Evolutionary conservation across 2,888 invertebrate species (phyloP).

Genomic region (Molanna angustata): DNA sequence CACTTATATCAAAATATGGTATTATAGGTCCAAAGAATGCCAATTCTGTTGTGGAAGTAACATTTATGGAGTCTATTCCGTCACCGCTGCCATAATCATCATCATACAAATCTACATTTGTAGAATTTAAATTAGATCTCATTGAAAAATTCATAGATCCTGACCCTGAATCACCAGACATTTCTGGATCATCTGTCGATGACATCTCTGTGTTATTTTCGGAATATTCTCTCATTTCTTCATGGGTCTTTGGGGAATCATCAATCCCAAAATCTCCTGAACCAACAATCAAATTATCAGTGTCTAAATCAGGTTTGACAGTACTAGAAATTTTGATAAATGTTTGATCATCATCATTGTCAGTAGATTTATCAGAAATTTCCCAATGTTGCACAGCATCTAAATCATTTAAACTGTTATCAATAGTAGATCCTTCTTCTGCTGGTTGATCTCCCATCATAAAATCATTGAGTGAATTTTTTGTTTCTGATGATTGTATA

Average conservation of each 20-base stretch:
- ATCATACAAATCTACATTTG: background rate
- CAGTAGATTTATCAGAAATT: slow-evolving; percentile 40
- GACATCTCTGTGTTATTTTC: no score
- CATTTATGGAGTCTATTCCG: slow-evolving; percentile 6
- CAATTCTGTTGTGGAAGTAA: slow-evolving; percentile 18
- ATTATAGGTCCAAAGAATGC: slow-evolving; percentile 25
- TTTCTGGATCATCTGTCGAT: slow-evolving; percentile 28
- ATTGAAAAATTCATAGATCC: background rate
- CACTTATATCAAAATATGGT: slow-evolving; percentile 19
- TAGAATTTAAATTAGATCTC: no score
- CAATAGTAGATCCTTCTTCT: no score
- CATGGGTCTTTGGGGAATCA: background rate
- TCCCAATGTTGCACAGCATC: slow-evolving; percentile 44
- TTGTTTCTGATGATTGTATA: slow-evolving; percentile 53
- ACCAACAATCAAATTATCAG: slow-evolving; percentile 42
- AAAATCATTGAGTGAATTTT: no score
- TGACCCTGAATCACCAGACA: slow-evolving; percentile 40
- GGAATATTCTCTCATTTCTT: slow-evolving; percentile 28
- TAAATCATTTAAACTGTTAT: slow-evolving; percentile 46
- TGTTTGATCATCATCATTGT: slow-evolving; percentile 42
- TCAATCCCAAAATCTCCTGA: slow-evolving; percentile 41
- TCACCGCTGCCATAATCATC: slow-evolving; percentile 25
- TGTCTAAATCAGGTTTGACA: slow-evolving; percentile 3
- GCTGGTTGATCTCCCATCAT: slow-evolving; percentile 63
- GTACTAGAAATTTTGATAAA: slow-evolving; percentile 40